A percentile compares a stretch with the other conserved stretches of the same genome.
These are phyloP conservation scores for Pedetes capensis DNA, from an alignment of 2,113 vertebrate species.

Conservation along the genomic window DNA sequence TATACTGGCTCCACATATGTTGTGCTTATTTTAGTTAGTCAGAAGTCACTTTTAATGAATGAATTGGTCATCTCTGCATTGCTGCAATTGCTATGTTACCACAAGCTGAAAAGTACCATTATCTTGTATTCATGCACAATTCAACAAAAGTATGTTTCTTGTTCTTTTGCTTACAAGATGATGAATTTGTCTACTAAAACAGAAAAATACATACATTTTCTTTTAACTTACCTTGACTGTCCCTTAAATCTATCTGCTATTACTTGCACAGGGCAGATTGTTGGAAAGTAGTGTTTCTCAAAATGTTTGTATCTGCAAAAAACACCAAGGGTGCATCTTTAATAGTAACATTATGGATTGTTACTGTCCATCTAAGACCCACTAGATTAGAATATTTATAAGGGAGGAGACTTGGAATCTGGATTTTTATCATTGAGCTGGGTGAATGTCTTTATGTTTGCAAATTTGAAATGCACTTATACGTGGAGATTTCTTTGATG, in stretches of 20 bases:
- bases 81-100: not conserved
- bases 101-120: not conserved
- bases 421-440: not conserved
- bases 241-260: not conserved
- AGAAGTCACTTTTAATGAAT: not conserved
- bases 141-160: not conserved
- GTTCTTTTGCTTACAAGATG: not conserved
- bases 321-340: not conserved
- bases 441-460: not conserved
- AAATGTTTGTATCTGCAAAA: not conserved
- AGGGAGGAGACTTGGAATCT: not conserved
- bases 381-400: not conserved
- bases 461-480: not conserved
- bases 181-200: not conserved
- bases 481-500: not conserved
- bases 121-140: not conserved
- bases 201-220: not conserved
- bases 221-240: not conserved
- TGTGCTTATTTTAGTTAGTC: not conserved
- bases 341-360: not conserved
- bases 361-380: not conserved
- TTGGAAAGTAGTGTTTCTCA: not conserved
- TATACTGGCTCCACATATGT: not conserved
- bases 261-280: not conserved
- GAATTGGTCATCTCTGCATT: not conserved